Percentiles rank a stretch among this genome's conserved stretches.
Evolutionary conservation across 2,888 invertebrate genomes (phyloP).

Genomic region (Drosophila subquinaria): DNA sequence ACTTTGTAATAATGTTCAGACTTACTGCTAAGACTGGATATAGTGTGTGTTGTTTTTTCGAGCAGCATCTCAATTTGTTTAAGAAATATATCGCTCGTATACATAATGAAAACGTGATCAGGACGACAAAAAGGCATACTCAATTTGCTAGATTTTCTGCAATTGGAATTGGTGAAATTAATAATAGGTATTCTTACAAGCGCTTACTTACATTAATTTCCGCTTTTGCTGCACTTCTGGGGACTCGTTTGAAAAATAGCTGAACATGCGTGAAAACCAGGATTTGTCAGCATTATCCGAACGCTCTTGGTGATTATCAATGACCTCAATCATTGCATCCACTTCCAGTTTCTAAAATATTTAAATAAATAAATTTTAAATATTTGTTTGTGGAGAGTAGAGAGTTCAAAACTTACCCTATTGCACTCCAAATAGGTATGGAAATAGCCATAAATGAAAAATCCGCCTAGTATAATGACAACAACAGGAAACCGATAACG

Average conservation of each 20-base stretch:
- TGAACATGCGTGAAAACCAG: constrained; percentile 46
- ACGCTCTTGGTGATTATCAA: constrained; percentile 47
- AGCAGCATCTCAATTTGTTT: constrained; percentile 77
- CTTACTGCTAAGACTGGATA: constrained; percentile 61
- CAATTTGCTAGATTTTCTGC: constrained; percentile 73
- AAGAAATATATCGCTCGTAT: constrained; percentile 80
- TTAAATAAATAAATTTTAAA: neutral
- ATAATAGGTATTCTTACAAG: neutral
- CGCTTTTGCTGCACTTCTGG: constrained; percentile 43
- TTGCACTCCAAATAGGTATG: constrained; percentile 82
- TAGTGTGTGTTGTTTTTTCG: constrained; percentile 63
- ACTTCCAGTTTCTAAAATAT: constrained; percentile 70
- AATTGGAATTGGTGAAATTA: constrained; percentile 1
- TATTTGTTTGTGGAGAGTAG: neutral
- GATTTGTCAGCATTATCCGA: constrained; percentile 8
- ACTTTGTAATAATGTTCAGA: neutral
- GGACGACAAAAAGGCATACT: constrained; percentile 79
- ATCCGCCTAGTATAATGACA: constrained; percentile 52
- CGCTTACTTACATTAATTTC: constrained; percentile 56
- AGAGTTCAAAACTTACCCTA: constrained; percentile 60
- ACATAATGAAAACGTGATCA: constrained; percentile 81
- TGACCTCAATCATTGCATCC: constrained; percentile 67
- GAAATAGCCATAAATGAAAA: constrained; percentile 74
- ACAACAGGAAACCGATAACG: constrained; percentile 60
- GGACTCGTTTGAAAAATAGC: constrained; percentile 33